Evolutionary conservation across 1,140 invertebrate genomes (phyloP), one percentile per base, ranked within the genome.

Genomic region (Neotoxoptera formosana): DNA sequence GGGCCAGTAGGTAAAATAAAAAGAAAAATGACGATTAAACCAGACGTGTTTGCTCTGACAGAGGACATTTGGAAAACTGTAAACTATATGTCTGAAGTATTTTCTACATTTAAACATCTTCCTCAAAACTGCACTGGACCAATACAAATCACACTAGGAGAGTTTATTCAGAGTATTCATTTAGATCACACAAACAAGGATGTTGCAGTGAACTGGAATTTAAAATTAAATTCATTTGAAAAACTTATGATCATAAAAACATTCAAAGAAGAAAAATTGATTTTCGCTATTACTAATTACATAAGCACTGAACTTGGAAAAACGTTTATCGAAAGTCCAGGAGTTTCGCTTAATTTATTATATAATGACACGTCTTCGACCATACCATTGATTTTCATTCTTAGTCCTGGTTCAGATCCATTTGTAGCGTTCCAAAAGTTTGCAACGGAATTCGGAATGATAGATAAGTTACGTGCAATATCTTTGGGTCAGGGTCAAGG

Each of bases 401-500:
- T 99, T n/a, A 98, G 98, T 91, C 67, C 98, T 48, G 98, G 98
- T 9, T 98, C 97, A 0, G 98, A 99, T 96, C 98, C 98, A 0
- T 98, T 99, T 95, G 96, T 97, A 14, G 96, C 96, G 0, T 97
- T 98, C 94, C 96, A 97, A 87, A 96, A 97, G 94, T 98, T 98
- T 95, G 98, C 98, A 17, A 96, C 96, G 2, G 98, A 99, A 94
- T 97, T 97, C 96, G 97, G 97, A 23, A 97, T 97, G 95, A 96
- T 96, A 20, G 96, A 97, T 0, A 97, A 97, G 94, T 96, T 98
- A 93, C 96, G 97, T 94, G 97, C 98, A 0, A 97, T 99, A 94
- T 99, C 98, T 0, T 95, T 99, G 20, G 98, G 98, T 1, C 98
- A 99, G 96, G 98, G 98, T 2, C 98, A 99, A 95, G 97, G 97